Conservation (phyloP, 2,888 invertebrate genomes). For the Sinelater perroti region DNA sequence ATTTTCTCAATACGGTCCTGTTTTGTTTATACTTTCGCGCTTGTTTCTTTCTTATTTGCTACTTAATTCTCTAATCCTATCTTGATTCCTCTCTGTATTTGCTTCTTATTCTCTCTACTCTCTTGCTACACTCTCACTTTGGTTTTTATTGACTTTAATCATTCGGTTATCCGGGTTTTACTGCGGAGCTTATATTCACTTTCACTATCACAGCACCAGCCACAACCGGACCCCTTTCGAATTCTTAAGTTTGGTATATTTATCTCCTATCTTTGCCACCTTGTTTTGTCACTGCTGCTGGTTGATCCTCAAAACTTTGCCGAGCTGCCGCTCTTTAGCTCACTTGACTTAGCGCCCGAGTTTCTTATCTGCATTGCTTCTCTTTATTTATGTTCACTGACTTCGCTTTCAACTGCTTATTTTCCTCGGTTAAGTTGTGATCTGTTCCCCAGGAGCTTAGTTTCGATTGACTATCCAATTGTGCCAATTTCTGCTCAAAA, state of each 20-base stretch:
- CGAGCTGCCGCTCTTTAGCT: slow-evolving; percentile 86
- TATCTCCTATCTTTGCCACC: slow-evolving; percentile 66
- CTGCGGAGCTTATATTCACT: no score
- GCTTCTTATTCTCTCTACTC: no score
- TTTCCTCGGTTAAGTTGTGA: slow-evolving; percentile 64
- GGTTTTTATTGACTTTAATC: no score
- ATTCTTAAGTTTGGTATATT: slow-evolving; percentile 58
- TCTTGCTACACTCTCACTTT: no score
- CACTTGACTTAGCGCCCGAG: slow-evolving; percentile 72
- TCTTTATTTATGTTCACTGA: slow-evolving; percentile 68
- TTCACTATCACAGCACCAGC: no score
- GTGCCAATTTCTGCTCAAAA: slow-evolving; percentile 83
- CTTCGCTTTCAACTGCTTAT: slow-evolving; percentile 58
- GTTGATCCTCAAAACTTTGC: slow-evolving; percentile 78
- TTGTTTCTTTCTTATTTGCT: no score
- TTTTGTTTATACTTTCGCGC: no score
- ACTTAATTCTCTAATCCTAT: no score
- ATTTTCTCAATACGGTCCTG: no score
- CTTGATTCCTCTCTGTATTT: no score
- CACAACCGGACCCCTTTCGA: no score
- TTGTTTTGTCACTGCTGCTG: slow-evolving; percentile 77
- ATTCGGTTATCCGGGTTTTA: no score
- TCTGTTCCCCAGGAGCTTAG: slow-evolving; percentile 60
- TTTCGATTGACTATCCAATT: slow-evolving; percentile 53
- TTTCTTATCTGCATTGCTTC: slow-evolving; percentile 77